Evolutionary conservation across 1,140 invertebrate species (phyloP), one percentile per base, ranked within the genome.

Genomic region (Philotrypesis tridentata): DNA sequence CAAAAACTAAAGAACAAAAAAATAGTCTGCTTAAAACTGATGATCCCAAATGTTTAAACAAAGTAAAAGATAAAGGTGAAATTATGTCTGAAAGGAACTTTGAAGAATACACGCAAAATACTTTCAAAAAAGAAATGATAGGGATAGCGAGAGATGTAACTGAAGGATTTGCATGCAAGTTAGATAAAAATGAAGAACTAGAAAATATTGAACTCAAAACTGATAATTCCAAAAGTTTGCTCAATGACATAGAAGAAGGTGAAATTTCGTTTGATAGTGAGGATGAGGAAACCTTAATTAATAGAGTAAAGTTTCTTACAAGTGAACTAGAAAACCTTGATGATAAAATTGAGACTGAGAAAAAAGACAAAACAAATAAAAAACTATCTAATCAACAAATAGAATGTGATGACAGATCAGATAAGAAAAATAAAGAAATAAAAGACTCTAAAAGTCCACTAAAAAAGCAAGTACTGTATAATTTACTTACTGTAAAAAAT

Each of bases 61-160:
- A 80, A 33, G 60, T 63, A 4, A 25, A 81, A 63, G 65, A 84
- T 31, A 72, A 70, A 12, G 83, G 84, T 74, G 80, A 85, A 43
- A 85, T 82, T 78, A 27, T 80, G n/a, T n/a, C n/a, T n/a, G n/a
- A n/a, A n/a, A n/a, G n/a, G n/a, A n/a, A n/a, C n/a, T n/a, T n/a
- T n/a, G n/a, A n/a, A n/a, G n/a, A n/a, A n/a, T n/a, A n/a, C n/a
- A n/a, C n/a, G n/a, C n/a, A n/a, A n/a, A n/a, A n/a, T n/a, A n/a
- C n/a, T n/a, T n/a, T n/a, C n/a, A n/a, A n/a, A n/a, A n/a, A n/a
- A n/a, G n/a, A n/a, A n/a, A n/a, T n/a, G n/a, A n/a, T n/a, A n/a
- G n/a, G n/a, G n/a, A n/a, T n/a, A n/a, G n/a, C n/a, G n/a, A n/a
- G n/a, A n/a, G n/a, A n/a, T n/a, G n/a, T n/a, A n/a, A n/a, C n/a